phyloP scores from a whole-genome alignment of 2,113 vertebrate species.

The Hemicordylus capensis region DNA sequence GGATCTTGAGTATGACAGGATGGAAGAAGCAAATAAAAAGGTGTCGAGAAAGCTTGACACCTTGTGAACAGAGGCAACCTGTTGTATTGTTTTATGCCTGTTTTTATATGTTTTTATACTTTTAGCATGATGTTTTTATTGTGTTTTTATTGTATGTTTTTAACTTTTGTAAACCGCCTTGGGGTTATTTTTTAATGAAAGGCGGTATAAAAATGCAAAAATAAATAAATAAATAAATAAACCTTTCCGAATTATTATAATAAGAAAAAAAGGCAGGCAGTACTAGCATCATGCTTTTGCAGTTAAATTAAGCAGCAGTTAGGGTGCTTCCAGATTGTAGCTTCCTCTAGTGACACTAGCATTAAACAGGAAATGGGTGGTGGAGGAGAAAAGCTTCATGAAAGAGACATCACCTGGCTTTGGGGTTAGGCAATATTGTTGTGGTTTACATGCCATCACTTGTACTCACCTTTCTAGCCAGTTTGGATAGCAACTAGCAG shows the following conservation, averaged over 20 bases:
- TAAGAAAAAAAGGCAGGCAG: neutral
- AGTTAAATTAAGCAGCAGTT: neutral
- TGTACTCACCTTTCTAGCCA: neutral
- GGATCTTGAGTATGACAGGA: neutral
- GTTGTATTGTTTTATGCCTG: too few relatives aligned
- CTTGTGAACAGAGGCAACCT: neutral
- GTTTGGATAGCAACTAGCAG: neutral
- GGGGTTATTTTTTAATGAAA: too few relatives aligned
- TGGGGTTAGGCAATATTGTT: neutral
- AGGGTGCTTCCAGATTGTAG: neutral
- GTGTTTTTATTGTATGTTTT: too few relatives aligned
- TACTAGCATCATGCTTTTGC: neutral
- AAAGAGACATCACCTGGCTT: neutral
- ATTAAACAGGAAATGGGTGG: neutral
- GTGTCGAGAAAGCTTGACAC: neutral
- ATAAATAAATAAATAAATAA: too few relatives aligned
- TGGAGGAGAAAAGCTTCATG: neutral
- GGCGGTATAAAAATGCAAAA: too few relatives aligned
- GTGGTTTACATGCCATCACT: neutral
- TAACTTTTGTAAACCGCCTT: too few relatives aligned
- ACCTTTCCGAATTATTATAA: neutral
- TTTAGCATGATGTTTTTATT: too few relatives aligned
- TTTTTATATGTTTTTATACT: too few relatives aligned
- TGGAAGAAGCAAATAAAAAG: neutral
- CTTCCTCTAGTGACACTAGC: neutral